Conservation (phyloP, 2,888 invertebrate species). For the Pegoplata infirma region DNA sequence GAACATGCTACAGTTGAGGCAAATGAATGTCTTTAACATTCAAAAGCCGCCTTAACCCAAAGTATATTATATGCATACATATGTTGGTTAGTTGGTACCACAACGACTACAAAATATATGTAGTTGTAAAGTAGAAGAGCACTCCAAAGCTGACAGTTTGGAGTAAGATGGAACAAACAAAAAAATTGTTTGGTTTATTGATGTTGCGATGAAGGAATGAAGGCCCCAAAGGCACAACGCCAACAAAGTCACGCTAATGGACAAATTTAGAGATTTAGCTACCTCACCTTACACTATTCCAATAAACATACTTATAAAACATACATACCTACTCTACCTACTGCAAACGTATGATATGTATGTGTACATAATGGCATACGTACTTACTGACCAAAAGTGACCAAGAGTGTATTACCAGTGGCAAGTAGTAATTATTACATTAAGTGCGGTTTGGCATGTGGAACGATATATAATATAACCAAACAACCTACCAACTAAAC, state of each 20-base stretch:
- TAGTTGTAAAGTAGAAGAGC: neutral
- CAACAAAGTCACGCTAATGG: conserved; percentile 60
- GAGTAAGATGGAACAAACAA: conserved; percentile 42
- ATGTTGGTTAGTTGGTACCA: conserved; percentile 17
- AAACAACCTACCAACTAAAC: conserved; percentile 33
- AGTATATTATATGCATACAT: conserved; percentile 21
- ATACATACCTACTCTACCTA: conserved; percentile 15
- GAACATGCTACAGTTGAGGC: conserved; percentile 15
- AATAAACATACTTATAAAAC: neutral
- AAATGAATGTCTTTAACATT: conserved; percentile 30
- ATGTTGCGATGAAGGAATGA: conserved; percentile 46
- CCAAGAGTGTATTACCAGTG: conserved; percentile 74
- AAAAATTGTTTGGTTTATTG: conserved; percentile 25
- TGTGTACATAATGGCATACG: neutral
- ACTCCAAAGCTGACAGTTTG: conserved; percentile 48
- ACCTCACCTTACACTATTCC: conserved; percentile 41
- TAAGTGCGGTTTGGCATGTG: conserved; percentile 72
- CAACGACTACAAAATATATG: too few species aligned
- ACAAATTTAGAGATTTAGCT: conserved; percentile 59
- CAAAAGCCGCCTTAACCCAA: conserved; percentile 37
- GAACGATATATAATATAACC: conserved; percentile 54
- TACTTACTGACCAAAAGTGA: conserved; percentile 49
- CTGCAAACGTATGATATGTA: too few species aligned
- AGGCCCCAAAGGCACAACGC: conserved; percentile 55
- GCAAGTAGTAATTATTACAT: conserved; percentile 77